Percentiles rank a stretch among this genome's conserved stretches.
phyloP scores from a whole-genome alignment of 2,797 vertebrate species.

The Onychomys arenicola region DNA sequence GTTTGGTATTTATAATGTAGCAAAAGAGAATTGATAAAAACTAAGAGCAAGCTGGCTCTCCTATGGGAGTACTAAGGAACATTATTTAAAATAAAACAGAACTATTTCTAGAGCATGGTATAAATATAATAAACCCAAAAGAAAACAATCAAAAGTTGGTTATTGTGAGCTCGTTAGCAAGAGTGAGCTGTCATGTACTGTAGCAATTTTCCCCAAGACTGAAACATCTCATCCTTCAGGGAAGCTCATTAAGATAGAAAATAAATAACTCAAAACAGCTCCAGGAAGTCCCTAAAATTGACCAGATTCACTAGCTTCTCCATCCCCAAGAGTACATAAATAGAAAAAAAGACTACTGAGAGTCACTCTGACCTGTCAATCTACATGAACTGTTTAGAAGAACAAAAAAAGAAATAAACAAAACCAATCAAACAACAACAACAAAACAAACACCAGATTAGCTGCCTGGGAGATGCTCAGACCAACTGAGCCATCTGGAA shows the following conservation, averaged over 20 bases:
- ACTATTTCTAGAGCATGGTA: not conserved
- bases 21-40: not conserved
- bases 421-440: not conserved
- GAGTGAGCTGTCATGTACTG: not conserved
- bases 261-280: not conserved
- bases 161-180: not conserved
- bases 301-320: not conserved
- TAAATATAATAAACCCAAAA: not conserved
- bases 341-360: not conserved
- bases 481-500: not conserved
- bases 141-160: not conserved
- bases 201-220: not conserved
- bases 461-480: not conserved
- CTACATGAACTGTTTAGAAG: not conserved
- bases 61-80: not conserved
- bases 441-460: too few relatives aligned
- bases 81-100: not conserved
- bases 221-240: not conserved
- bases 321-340: not conserved
- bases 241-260: not conserved
- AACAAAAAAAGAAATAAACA: not conserved
- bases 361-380: not conserved
- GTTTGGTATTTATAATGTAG: not conserved
- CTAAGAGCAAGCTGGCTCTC: not conserved
- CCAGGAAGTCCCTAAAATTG: not conserved